These are phyloP conservation scores for Sebastes matsubarae DNA, from an alignment of 2,797 vertebrate genomes.

Conservation along the genomic window DNA sequence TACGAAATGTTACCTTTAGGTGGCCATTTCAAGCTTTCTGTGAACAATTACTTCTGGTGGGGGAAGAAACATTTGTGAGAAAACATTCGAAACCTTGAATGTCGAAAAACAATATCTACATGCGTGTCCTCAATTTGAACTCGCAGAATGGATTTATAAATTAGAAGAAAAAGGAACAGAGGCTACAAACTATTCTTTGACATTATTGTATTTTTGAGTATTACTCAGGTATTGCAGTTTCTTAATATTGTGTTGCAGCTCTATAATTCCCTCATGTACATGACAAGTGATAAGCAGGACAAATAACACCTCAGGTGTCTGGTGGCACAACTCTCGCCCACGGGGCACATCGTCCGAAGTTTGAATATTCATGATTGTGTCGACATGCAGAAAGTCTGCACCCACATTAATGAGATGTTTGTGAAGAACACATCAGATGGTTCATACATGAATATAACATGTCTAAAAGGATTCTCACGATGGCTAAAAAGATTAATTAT, in stretches of 20 bases:
- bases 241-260: neutral
- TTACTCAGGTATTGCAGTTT: neutral
- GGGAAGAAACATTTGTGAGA: neutral
- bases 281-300: neutral
- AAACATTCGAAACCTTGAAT: neutral
- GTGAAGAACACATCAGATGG: neutral
- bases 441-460: neutral
- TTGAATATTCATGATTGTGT: conserved; percentile 4
- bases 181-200: neutral
- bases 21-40: neutral
- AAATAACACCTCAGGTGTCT: neutral
- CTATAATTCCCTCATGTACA: neutral
- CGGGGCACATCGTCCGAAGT: neutral
- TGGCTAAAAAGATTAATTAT: neutral
- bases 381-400: neutral
- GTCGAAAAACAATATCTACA: neutral
- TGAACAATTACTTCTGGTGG: neutral
- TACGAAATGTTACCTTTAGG: neutral
- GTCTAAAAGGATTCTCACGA: neutral
- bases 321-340: neutral
- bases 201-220: neutral
- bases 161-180: neutral
- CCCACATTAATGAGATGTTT: neutral
- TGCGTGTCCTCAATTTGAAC: neutral
- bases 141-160: neutral